Percentiles rank a stretch among this genome's conserved stretches.
Evolutionary conservation across 1,140 invertebrate species (phyloP).

Genomic region (Tetranychus cinnabarinus): DNA sequence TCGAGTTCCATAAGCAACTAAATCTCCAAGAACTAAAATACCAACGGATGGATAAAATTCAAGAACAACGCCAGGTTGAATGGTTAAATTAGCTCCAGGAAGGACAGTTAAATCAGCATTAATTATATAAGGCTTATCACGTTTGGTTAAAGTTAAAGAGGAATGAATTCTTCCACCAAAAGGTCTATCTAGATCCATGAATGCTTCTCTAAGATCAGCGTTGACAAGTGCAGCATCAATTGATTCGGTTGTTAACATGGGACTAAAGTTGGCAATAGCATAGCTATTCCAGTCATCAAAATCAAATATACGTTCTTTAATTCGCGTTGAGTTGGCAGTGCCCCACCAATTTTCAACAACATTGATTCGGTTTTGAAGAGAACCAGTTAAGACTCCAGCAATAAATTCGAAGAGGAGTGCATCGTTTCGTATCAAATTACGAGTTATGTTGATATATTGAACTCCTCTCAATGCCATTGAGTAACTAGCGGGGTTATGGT

Average conservation of each 20-base stretch:
- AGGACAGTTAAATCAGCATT: conserved; percentile 82
- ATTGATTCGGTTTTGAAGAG: conserved; percentile 61
- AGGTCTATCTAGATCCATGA: conserved; percentile 31
- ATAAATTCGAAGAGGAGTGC: conserved; percentile 68
- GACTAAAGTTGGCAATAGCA: conserved; percentile 64
- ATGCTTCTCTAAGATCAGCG: neutral
- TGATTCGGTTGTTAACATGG: conserved; percentile 37
- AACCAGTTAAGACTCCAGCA: conserved; percentile 66
- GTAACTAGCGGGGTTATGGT: conserved; percentile 33
- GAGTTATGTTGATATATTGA: conserved; percentile 68
- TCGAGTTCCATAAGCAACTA: conserved; percentile 55
- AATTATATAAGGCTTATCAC: conserved; percentile 52
- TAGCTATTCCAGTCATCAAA: conserved; percentile 99
- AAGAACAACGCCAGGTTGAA: conserved; percentile 67
- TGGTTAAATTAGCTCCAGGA: conserved; percentile 58
- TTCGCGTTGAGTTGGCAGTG: conserved; percentile 36
- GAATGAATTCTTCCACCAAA: conserved; percentile 60
- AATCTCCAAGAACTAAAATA: conserved; percentile 72
- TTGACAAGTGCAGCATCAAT: conserved; percentile 14
- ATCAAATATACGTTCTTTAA: conserved; percentile 76
- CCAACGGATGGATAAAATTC: conserved; percentile 86
- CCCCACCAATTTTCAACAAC: conserved; percentile 95
- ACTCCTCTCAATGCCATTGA: conserved; percentile 77
- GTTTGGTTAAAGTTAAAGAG: conserved; percentile 39
- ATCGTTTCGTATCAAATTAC: conserved; percentile 71